phyloP scores from a whole-genome alignment of 2,888 invertebrate genomes.

The Andrena hattorfiana region DNA sequence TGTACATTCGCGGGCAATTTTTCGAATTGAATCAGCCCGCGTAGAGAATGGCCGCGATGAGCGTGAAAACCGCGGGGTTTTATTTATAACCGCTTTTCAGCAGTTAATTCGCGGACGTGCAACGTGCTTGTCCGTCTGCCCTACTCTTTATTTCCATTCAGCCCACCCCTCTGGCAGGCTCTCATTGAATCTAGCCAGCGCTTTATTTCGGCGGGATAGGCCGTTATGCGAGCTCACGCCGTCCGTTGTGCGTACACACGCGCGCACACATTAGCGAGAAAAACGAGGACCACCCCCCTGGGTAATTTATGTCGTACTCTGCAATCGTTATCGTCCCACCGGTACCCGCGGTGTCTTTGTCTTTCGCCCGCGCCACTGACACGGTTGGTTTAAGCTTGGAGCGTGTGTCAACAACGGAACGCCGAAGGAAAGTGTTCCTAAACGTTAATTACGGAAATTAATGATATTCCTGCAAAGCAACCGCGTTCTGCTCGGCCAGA shows the following conservation, averaged over 20 bases:
- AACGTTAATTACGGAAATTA: conserved; percentile 27
- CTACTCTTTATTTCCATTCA: conserved; percentile 47
- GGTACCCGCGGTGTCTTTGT: conserved; percentile 4
- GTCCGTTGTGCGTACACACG: conserved; percentile 13
- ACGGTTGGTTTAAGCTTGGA: background rate
- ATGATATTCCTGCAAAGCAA: background rate
- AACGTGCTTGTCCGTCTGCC: conserved; percentile 47
- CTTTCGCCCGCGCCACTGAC: background rate
- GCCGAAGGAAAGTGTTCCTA: conserved; percentile 1
- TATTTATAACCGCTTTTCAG: conserved; percentile 74
- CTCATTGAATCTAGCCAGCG: conserved; percentile 64
- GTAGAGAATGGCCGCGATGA: conserved; percentile 24
- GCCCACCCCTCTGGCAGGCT: background rate
- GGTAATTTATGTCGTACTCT: conserved; percentile 61
- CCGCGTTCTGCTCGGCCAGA: background rate
- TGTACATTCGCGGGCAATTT: background rate
- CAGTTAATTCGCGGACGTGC: conserved; percentile 65
- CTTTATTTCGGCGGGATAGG: conserved; percentile 65
- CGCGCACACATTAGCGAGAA: conserved; percentile 21
- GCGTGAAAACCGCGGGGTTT: conserved; percentile 55
- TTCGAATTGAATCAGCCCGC: background rate
- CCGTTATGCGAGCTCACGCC: conserved; percentile 33
- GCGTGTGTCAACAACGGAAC: background rate
- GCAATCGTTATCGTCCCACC: conserved; percentile 46
- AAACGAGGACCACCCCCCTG: conserved; percentile 30